Percentiles rank a stretch among this genome's conserved stretches.
phyloP scores from a whole-genome alignment of 2,113 vertebrate species.

The Bolborhynchus lineola region DNA sequence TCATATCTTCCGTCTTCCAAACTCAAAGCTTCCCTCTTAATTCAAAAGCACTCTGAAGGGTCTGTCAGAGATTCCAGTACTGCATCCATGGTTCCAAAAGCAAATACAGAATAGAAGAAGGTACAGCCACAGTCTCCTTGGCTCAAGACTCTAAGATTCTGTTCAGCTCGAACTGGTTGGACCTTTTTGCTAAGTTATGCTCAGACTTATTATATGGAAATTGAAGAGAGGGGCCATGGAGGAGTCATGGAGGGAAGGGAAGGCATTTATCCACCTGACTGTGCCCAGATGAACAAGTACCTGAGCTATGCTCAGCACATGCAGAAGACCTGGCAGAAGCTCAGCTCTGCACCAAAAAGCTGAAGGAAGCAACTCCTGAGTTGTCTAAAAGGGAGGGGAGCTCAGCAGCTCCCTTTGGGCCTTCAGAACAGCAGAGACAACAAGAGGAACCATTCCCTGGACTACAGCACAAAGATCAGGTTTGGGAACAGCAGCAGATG shows the following conservation, averaged over 20 bases:
- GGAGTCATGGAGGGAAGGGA: background rate
- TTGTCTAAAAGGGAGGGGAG: background rate
- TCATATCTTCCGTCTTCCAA: background rate
- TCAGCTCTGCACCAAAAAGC: background rate
- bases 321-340: background rate
- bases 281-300: accelerated
- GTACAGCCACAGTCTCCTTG: background rate
- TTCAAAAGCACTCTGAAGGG: background rate
- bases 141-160: background rate
- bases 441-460: background rate
- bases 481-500: background rate
- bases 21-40: background rate
- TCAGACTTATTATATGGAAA: background rate
- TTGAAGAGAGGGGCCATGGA: background rate
- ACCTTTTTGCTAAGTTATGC: background rate
- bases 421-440: background rate
- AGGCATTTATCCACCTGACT: background rate
- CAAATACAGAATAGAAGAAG: background rate
- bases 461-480: background rate
- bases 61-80: background rate
- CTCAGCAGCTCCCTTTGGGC: background rate
- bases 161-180: background rate
- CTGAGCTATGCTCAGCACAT: background rate
- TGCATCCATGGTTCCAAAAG: background rate
- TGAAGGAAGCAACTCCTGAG: background rate